These are phyloP conservation scores for Parapristionchus giblindavisi DNA, from an alignment of 2,888 invertebrate genomes.

Conservation along the genomic window DNA sequence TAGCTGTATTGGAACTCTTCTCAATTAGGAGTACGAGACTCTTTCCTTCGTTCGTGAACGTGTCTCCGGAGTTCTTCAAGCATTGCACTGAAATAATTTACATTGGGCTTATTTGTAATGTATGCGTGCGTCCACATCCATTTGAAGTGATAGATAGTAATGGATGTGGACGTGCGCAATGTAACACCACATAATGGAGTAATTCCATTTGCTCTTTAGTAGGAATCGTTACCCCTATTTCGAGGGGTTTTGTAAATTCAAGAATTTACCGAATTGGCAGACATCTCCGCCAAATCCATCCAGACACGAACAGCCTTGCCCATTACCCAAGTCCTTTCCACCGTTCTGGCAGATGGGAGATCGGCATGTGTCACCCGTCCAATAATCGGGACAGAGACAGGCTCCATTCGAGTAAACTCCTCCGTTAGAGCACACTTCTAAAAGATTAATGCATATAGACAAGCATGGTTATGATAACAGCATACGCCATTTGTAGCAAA, in stretches of 20 bases:
- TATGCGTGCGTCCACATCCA: too few species aligned
- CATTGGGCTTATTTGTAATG: too few species aligned
- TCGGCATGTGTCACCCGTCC: constrained; percentile 9
- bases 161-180: too few species aligned
- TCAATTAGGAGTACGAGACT: constrained; percentile 24
- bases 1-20: constrained; percentile 5
- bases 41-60: constrained; percentile 23
- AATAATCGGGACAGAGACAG: constrained; percentile 35
- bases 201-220: not conserved
- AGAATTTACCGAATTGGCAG: constrained; percentile 29
- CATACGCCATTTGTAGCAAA: constrained; percentile 34
- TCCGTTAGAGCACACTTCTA: constrained; percentile 23
- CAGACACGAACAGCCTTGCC: not conserved
- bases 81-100: constrained; percentile 18
- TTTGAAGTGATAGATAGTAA: too few species aligned
- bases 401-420: constrained; percentile 31
- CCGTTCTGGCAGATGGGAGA: constrained; percentile 31
- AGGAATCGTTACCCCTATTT: not conserved
- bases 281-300: constrained; percentile 11
- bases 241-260: not conserved
- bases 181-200: too few species aligned
- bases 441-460: not conserved
- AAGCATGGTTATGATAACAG: not conserved
- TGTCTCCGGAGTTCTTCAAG: not conserved
- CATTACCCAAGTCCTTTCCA: not conserved